Evolutionary conservation across 2,113 vertebrate genomes (phyloP).

Genomic region (Apaloderma vittatum): DNA sequence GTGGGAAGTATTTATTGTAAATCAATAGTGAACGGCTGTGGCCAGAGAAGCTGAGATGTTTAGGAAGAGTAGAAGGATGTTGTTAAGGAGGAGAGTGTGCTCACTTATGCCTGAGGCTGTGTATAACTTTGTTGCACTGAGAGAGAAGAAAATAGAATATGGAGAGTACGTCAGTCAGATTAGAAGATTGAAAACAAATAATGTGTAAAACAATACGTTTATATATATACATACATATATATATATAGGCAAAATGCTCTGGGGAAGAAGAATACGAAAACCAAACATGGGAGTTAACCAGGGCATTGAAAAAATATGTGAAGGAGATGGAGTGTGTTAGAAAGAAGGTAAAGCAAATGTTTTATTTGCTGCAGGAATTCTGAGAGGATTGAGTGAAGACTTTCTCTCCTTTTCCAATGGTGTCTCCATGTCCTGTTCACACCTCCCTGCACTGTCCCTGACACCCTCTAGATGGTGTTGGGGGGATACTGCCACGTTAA

Average conservation of each 20-base stretch:
- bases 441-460: slow-evolving; percentile 12
- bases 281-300: not conserved
- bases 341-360: not conserved
- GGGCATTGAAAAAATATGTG: not conserved
- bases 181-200: not conserved
- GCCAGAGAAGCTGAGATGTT: not conserved
- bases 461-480: slow-evolving; percentile 58
- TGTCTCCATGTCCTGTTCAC: not conserved
- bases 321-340: not conserved
- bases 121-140: not conserved
- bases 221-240: not conserved
- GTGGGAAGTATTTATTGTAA: not conserved
- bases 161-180: not conserved
- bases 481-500: not conserved
- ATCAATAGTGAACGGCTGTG: not conserved
- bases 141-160: not conserved
- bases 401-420: not conserved
- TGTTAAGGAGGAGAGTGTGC: not conserved
- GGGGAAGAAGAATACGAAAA: not conserved
- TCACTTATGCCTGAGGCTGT: not conserved
- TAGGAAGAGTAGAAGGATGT: not conserved
- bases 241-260: not conserved
- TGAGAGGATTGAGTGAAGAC: not conserved
- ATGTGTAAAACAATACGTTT: not conserved
- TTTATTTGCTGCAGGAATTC: not conserved